Conservation (phyloP, 92 coral and sea anemone genomes). For the Epizoanthus stellaris region DNA sequence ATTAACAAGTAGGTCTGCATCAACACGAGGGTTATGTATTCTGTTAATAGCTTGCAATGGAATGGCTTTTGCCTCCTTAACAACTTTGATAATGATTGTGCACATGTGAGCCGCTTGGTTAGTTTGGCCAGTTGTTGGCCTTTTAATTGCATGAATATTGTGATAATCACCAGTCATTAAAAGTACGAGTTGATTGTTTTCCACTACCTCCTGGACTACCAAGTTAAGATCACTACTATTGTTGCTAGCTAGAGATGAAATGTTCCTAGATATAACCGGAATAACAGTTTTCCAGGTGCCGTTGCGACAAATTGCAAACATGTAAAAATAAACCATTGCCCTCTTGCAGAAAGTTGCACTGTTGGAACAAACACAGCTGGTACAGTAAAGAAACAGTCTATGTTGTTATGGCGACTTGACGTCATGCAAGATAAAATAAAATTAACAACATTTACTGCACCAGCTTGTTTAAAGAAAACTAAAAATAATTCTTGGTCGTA, state of each 20-base stretch:
- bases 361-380: too few species aligned
- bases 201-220: too few species aligned
- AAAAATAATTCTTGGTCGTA: background rate
- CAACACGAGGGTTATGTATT: slow-evolving; percentile 43
- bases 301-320: too few species aligned
- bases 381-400: slow-evolving; percentile 25
- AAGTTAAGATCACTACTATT: too few species aligned
- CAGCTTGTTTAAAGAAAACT: slow-evolving; percentile 1
- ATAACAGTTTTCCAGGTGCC: too few species aligned
- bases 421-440: slow-evolving; percentile 35
- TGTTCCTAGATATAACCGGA: background rate
- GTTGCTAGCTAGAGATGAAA: background rate
- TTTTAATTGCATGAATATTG: slow-evolving; percentile 26
- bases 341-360: too few species aligned
- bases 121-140: background rate
- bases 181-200: background rate
- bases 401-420: background rate
- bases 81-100: slow-evolving; percentile 29
- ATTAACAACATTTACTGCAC: slow-evolving; percentile 42
- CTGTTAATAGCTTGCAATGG: slow-evolving; percentile 20
- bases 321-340: too few species aligned
- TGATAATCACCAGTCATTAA: slow-evolving; percentile 36
- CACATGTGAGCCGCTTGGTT: background rate
- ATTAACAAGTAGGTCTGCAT: slow-evolving; percentile 38
- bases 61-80: slow-evolving; percentile 48